Percentiles rank a stretch among this genome's conserved stretches.
phyloP scores from a whole-genome alignment of 2,113 vertebrate genomes.

The Brachionichthys hirsutus region DNA sequence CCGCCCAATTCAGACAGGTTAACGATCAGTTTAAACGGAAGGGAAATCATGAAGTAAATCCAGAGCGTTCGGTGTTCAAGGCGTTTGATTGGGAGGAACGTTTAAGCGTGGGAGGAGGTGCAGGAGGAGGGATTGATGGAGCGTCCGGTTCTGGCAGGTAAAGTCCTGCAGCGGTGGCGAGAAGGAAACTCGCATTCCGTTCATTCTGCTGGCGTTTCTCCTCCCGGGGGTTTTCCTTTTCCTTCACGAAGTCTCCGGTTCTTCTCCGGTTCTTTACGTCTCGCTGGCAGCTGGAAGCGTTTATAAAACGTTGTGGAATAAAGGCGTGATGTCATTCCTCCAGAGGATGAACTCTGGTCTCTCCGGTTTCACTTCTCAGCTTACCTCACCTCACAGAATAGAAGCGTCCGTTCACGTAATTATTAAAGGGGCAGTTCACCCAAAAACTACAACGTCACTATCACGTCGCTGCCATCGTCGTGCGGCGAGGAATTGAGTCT shows the following conservation, averaged over 20 bases:
- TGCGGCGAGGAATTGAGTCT: no score
- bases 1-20: no score
- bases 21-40: no score
- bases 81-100: neutral
- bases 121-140: constrained; percentile 56
- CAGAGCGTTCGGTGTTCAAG: no score
- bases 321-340: constrained; percentile 70
- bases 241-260: constrained; percentile 8
- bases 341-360: constrained; percentile 72
- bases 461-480: no score
- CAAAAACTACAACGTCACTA: no score
- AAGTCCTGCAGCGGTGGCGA: constrained; percentile 35
- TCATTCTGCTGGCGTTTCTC: constrained; percentile 37
- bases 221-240: constrained; percentile 13
- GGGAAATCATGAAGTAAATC: no score
- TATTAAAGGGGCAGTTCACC: no score
- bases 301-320: constrained; percentile 44
- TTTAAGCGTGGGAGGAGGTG: constrained; percentile 1
- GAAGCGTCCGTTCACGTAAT: neutral
- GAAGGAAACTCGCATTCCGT: constrained; percentile 36
- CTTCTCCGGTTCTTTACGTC: constrained; percentile 44
- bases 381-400: constrained; percentile 52
- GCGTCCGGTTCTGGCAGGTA: constrained; percentile 46
- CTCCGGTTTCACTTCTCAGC: constrained; percentile 62
- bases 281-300: constrained; percentile 52